phyloP scores from a whole-genome alignment of 2,888 invertebrate genomes.

The Lobophora halterata region DNA sequence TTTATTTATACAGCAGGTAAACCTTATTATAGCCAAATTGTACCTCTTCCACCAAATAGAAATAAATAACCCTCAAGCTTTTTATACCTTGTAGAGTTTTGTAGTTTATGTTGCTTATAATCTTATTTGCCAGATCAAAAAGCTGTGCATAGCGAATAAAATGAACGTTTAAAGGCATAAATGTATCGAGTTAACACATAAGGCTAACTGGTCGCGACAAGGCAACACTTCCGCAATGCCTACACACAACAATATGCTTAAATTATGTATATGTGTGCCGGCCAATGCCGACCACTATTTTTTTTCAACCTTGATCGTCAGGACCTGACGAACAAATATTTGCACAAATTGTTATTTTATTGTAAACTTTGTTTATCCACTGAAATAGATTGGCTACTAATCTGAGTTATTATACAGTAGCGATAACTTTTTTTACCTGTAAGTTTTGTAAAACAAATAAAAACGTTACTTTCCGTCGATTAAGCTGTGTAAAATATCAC shows the following conservation, averaged over 20 bases:
- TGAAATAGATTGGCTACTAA: no score
- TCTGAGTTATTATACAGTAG: no score
- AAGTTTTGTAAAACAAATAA: no score
- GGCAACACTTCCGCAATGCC: slow-evolving; percentile 65
- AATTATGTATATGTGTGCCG: slow-evolving; percentile 49
- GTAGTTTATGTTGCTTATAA: not conserved
- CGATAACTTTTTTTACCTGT: no score
- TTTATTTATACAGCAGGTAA: no score
- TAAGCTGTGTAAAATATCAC: no score
- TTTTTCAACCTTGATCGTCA: slow-evolving; percentile 60
- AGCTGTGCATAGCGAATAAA: slow-evolving; percentile 31
- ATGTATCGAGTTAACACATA: slow-evolving; percentile 52
- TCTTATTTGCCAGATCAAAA: slow-evolving; percentile 34
- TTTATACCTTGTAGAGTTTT: not conserved
- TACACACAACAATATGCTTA: slow-evolving; percentile 54
- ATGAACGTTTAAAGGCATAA: slow-evolving; percentile 37
- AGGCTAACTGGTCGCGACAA: slow-evolving; percentile 61
- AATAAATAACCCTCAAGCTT: no score
- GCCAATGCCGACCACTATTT: slow-evolving; percentile 70
- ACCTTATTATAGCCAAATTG: no score
- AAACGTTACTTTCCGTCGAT: no score
- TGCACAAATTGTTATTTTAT: slow-evolving; percentile 22
- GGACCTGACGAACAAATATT: slow-evolving; percentile 38
- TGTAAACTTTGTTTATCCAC: slow-evolving; percentile 1
- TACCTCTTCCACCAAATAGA: no score